Evolutionary conservation across 2,888 invertebrate genomes (phyloP).

Genomic region (Elmis aenea): DNA sequence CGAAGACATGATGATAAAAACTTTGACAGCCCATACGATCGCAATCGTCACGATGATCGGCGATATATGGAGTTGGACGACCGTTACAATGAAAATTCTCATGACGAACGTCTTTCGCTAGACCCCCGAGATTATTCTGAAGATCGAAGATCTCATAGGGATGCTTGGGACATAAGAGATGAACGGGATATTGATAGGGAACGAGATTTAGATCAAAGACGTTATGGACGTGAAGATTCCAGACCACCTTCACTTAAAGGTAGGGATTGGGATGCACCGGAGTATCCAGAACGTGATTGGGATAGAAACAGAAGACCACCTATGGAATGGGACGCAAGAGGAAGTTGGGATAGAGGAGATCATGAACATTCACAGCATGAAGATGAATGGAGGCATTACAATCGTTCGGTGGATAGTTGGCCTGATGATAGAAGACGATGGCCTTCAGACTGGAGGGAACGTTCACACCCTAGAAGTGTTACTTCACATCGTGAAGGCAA

Average conservation of each 20-base stretch:
- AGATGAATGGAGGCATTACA: conserved; percentile 44
- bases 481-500: conserved; percentile 39
- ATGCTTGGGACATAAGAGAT: conserved; percentile 43
- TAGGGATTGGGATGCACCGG: conserved; percentile 40
- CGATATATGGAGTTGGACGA: conserved; percentile 41
- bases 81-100: conserved; percentile 37
- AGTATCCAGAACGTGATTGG: conserved; percentile 47
- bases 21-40: conserved; percentile 46
- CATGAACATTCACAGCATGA: conserved; percentile 36
- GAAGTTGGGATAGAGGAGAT: conserved; percentile 41
- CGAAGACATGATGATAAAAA: conserved; percentile 39
- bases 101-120: conserved; percentile 37
- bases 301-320: conserved; percentile 50
- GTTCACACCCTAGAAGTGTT: conserved; percentile 48
- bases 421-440: conserved; percentile 52
- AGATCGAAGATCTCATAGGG: conserved; percentile 38
- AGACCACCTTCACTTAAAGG: conserved; percentile 31
- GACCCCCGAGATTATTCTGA: conserved; percentile 38
- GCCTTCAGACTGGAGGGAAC: conserved; percentile 44
- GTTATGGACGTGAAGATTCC: conserved; percentile 35
- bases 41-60: conserved; percentile 27
- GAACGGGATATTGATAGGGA: conserved; percentile 36
- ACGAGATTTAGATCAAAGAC: conserved; percentile 36
- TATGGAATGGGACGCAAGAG: conserved; percentile 49
- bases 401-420: conserved; percentile 41